Base-by-base conservation (phyloP, 1,140 invertebrate species). In the Eulimnadia texana region DNA sequence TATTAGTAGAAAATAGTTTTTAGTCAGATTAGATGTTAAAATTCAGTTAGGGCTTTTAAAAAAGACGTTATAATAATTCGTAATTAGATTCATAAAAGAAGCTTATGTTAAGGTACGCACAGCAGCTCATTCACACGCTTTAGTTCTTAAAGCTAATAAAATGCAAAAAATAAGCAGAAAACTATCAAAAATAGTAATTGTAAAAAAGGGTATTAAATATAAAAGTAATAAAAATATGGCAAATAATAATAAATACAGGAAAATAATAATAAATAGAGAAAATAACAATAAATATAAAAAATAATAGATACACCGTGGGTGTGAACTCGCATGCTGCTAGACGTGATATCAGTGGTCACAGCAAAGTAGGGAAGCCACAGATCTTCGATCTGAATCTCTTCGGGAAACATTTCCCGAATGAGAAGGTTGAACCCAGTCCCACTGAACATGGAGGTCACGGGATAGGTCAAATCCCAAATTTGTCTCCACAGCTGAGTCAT, bases 281-380 rank as follows among this genome's bases (percentile, higher is more conserved):
- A n/a, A n/a, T n/a, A n/a, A n/a, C n/a, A n/a, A n/a, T n/a, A n/a
- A n/a, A n/a, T n/a, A n/a, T n/a, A n/a, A n/a, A n/a, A n/a, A n/a
- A n/a, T n/a, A n/a, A n/a, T n/a, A n/a, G n/a, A n/a, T n/a, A n/a
- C 77, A 95, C 94, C 94, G 73, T 93, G 89, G 64, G 86, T 88
- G 74, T 98, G 95, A 60, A 95, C 83, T 71, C 93, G 79, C 88
- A 94, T 95, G 69, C 84, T 87, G 70, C 90, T 94, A 65, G 88
- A 85, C 19, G 92, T 93, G 64, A 99, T 98, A 75, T 99, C 96
- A 3, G 97, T 99, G 57, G 95, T 98, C 64, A 99, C 83, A 33
- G 92, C 96, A 73, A 99, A 99, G 76, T 95, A 99, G 0, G 96
- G 96, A 63, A 99, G 81, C 90, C 96, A 99, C 6, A 99, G 76